Percentiles rank a stretch among this genome's conserved stretches.
Evolutionary conservation across 2,888 invertebrate genomes (phyloP).

Genomic region (Oeneis ivallda): DNA sequence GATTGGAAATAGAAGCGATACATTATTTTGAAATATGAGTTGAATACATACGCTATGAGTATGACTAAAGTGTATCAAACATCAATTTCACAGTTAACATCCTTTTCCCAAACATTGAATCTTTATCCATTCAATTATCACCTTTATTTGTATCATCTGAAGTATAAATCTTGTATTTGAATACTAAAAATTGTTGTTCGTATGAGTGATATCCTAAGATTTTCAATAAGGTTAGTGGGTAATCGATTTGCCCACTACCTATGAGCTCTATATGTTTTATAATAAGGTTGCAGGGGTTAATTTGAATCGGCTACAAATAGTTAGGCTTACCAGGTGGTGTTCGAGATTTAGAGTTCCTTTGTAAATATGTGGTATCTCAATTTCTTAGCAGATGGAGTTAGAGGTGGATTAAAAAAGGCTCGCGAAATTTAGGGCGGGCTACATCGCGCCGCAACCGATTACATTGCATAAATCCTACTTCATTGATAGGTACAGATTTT

Average conservation of each 20-base stretch:
- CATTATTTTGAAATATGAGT: constrained; percentile 2
- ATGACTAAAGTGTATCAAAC: constrained; percentile 19
- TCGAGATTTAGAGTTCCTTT: constrained; percentile 16
- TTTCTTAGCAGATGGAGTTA: no score
- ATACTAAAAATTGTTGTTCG: neutral
- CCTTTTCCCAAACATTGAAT: constrained; percentile 9
- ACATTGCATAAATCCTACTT: no score
- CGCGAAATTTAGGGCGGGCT: no score
- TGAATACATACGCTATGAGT: neutral
- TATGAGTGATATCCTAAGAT: constrained; percentile 19
- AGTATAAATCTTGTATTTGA: constrained; percentile 5
- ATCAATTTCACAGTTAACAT: constrained; percentile 28
- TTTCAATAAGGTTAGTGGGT: constrained; percentile 27
- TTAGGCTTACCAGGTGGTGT: constrained; percentile 20
- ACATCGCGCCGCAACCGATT: no score
- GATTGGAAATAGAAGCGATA: neutral
- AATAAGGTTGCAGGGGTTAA: constrained; percentile 24
- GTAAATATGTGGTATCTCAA: neutral
- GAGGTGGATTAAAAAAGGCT: no score
- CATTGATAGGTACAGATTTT: no score
- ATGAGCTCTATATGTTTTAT: constrained; percentile 23
- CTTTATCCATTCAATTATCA: constrained; percentile 7
- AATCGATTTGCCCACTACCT: constrained; percentile 15
- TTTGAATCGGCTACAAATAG: constrained; percentile 19
- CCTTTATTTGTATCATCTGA: neutral